These are phyloP conservation scores for Aviceda subcristata DNA, from an alignment of 2,113 vertebrate genomes.

Conservation along the genomic window DNA sequence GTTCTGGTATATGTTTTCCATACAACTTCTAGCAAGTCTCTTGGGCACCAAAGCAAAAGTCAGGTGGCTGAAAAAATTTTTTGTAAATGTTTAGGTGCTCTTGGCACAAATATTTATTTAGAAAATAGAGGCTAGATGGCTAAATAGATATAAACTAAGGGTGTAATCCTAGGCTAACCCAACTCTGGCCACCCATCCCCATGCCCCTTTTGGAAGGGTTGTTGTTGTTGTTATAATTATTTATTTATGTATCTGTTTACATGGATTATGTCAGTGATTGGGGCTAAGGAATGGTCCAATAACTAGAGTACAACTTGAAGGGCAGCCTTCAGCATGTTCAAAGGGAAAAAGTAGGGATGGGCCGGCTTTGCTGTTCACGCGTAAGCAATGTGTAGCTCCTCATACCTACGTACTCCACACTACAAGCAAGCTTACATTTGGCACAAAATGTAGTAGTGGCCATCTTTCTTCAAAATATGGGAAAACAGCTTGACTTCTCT, in stretches of 20 bases:
- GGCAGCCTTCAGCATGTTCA: not conserved
- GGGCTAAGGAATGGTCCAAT: not conserved
- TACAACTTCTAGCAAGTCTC: not conserved
- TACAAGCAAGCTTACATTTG: not conserved
- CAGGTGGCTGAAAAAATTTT: not conserved
- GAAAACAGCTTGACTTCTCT: not conserved
- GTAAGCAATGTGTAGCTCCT: not conserved
- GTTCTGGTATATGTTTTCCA: not conserved
- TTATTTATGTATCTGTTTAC: not conserved
- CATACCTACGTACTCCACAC: rapidly evolving
- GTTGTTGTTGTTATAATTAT: not conserved
- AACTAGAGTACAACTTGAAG: not conserved
- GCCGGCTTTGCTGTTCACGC: not conserved
- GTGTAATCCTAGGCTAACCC: not conserved
- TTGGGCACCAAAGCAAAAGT: not conserved
- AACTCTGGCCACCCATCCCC: not conserved
- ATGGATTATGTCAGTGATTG: not conserved
- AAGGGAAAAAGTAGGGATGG: not conserved
- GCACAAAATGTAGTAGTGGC: not conserved
- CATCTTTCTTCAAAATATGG: not conserved
- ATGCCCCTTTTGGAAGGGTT: not conserved
- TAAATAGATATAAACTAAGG: not conserved
- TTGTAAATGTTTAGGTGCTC: not conserved
- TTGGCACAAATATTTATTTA: not conserved
- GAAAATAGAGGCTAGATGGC: not conserved